Percentiles rank a stretch among this genome's conserved stretches.
Evolutionary conservation across 2,113 vertebrate genomes (phyloP).

Genomic region (Trematomus loennbergii): DNA sequence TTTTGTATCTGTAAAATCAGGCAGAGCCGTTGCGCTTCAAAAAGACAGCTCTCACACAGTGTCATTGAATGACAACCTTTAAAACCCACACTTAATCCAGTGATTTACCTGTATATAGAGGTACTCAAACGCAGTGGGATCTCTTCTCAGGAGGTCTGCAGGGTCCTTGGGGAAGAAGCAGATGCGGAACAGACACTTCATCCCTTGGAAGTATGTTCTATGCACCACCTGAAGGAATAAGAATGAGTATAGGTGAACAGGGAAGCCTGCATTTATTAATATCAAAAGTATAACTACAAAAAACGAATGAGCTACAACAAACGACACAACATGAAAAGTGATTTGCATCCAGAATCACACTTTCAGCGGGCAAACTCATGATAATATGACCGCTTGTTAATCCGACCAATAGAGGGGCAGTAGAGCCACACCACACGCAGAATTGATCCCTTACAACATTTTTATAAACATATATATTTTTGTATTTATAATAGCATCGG

Average conservation of each 20-base stretch:
- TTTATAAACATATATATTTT: too few species aligned
- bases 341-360: background rate
- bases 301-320: background rate
- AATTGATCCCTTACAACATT: too few species aligned
- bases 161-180: constrained; percentile 99
- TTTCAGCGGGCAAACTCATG: background rate
- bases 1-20: background rate
- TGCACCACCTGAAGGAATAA: constrained; percentile 92
- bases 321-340: too few species aligned
- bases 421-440: too few species aligned
- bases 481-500: too few species aligned
- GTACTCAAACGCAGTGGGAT: constrained; percentile 98
- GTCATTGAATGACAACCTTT: constrained; percentile 29
- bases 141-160: constrained; percentile 91
- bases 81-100: constrained; percentile 42
- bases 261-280: constrained; percentile 9
- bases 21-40: background rate
- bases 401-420: too few species aligned
- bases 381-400: too few species aligned
- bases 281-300: background rate
- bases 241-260: background rate
- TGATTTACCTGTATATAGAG: constrained; percentile 94
- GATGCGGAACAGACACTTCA: constrained; percentile 97
- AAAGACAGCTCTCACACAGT: constrained; percentile 17
- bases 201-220: constrained; percentile 97